Evolutionary conservation across 2,113 vertebrate species (phyloP), one percentile per base, ranked within the genome.

Genomic region (Panthera leo): DNA sequence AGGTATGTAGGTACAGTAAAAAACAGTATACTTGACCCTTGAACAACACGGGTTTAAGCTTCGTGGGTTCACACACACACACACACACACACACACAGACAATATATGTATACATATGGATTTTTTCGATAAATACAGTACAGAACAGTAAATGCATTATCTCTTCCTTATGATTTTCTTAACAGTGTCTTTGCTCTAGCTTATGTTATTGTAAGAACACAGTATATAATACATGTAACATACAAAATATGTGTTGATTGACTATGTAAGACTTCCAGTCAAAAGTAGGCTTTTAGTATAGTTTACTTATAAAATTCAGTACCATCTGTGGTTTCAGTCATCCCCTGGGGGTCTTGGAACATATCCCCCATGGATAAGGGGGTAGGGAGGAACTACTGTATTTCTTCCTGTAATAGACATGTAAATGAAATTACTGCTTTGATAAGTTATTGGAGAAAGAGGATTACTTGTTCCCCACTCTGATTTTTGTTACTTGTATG

Each of bases 381-480:
- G 34, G 27, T 31, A 7, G 42, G 42, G 75, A 78, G 29, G 48
- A 21, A n/a, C 48, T 53, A 53, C 48, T 21, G 16, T 53, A 31
- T 83, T 94, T 91, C 61, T 95, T 87, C 2, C 34, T 53, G 63
- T n/a, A 85, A 12, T n/a, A 68, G 29, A 51, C 73, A 45, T 76
- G 34, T 65, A 89, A 94, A 73, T 95, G 73, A 93, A 92, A 51
- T 95, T 71, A 61, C 11, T 45, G 18, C 58, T 93, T 75, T 93
- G 73, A 70, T 95, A 94, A 61, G 29, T 83, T 75, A 36, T 65
- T 96, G 21, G 23, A 73, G 71, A 97, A 96, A 85, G 51, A 92
- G 39, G 5, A 70, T 80, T 78, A 65, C 19, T 95, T 96, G 14
- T 10, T 68, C 39, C 9, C 10, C 2, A 27, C 75, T 39, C 68